Percentiles rank a stretch among this genome's conserved stretches.
These are phyloP conservation scores for Mastomys coucha DNA, from an alignment of 2,113 vertebrate genomes.

Conservation along the genomic window DNA sequence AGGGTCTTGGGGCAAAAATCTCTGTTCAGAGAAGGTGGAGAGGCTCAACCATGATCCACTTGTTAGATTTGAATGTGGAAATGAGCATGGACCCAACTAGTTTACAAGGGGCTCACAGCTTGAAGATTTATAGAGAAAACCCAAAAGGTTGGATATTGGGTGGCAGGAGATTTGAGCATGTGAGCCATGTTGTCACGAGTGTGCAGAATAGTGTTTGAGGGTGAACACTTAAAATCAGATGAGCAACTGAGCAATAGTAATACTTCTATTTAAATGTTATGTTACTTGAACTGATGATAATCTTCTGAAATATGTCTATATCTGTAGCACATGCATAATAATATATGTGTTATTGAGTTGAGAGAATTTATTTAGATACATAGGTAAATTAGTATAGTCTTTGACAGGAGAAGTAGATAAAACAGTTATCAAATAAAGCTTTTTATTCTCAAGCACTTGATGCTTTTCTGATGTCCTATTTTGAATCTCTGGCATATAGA, in stretches of 20 bases:
- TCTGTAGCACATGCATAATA: background rate
- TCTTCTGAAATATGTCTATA: slow-evolving; percentile 17
- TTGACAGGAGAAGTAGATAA: background rate
- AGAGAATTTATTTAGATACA: slow-evolving; percentile 18
- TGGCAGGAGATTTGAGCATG: background rate
- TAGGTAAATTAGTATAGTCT: background rate
- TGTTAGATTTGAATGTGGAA: background rate
- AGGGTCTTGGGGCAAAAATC: background rate
- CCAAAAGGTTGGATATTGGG: background rate
- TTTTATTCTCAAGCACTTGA: background rate
- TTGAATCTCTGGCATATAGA: slow-evolving; percentile 13
- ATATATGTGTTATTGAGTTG: background rate
- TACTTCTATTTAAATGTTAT: background rate
- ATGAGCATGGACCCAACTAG: background rate
- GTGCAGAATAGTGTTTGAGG: background rate
- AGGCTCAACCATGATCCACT: background rate
- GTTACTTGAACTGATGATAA: background rate
- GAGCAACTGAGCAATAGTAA: slow-evolving; percentile 1
- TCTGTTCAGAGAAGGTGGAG: background rate
- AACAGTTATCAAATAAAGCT: background rate
- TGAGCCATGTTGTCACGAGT: background rate
- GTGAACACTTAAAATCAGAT: background rate
- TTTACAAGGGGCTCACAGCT: background rate
- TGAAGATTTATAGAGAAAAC: background rate
- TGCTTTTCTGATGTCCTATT: slow-evolving; percentile 23